Percentiles rank a stretch among this genome's conserved stretches.
Conservation (phyloP, 2,888 invertebrate genomes). For the Dryobota labecula region DNA sequence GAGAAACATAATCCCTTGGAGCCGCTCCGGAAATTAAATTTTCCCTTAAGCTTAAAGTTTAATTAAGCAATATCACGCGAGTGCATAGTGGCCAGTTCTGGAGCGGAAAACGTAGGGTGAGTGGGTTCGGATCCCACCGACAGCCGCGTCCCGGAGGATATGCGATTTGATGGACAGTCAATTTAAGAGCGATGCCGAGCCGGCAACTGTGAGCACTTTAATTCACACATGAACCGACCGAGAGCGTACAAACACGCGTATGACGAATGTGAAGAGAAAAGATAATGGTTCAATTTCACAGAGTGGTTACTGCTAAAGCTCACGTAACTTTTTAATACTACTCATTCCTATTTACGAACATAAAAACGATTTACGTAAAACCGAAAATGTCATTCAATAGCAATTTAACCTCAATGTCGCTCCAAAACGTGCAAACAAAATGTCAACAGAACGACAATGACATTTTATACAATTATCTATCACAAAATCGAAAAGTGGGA, state of each 20-base stretch:
- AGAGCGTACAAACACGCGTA: slow-evolving; percentile 34
- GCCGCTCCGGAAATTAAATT: slow-evolving; percentile 86
- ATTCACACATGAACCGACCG: slow-evolving; percentile 67
- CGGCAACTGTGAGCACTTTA: slow-evolving; percentile 69
- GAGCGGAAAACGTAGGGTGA: slow-evolving; percentile 54
- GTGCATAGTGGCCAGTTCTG: slow-evolving; percentile 68
- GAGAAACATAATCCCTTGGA: slow-evolving; percentile 79
- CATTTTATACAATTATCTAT: slow-evolving; percentile 45
- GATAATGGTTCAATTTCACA: slow-evolving; percentile 37
- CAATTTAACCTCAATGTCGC: slow-evolving; percentile 38
- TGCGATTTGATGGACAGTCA: slow-evolving; percentile 80
- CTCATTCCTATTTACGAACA: slow-evolving; percentile 21
- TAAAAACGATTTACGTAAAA: slow-evolving; percentile 30
- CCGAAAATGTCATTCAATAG: slow-evolving; percentile 34
- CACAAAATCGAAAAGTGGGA: slow-evolving; percentile 24
- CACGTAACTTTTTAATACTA: slow-evolving; percentile 26
- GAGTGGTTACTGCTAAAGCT: slow-evolving; percentile 34
- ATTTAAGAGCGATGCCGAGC: slow-evolving; percentile 74
- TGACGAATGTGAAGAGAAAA: slow-evolving; percentile 28
- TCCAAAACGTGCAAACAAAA: slow-evolving; percentile 42
- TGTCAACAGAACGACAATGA: slow-evolving; percentile 47
- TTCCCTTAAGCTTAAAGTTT: slow-evolving; percentile 86
- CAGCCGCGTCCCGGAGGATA: slow-evolving; percentile 65
- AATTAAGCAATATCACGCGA: slow-evolving; percentile 86
- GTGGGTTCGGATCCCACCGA: slow-evolving; percentile 53